Base-by-base conservation (phyloP, 1,140 invertebrate genomes). In the Cyphomyrmex costatus region DNA sequence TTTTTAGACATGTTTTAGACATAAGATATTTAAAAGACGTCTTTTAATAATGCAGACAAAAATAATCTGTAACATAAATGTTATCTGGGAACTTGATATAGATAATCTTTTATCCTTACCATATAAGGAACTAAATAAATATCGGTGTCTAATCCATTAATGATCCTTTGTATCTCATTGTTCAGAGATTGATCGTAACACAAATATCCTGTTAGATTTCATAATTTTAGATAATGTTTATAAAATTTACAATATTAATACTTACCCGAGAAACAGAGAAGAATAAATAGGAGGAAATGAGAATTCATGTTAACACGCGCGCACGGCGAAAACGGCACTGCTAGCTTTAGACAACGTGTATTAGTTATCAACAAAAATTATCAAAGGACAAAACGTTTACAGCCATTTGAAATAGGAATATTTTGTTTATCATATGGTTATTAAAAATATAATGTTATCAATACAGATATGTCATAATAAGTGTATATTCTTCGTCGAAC, bases 41-140 rank as follows among this genome's bases (percentile, higher is more conserved):
- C n/a, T n/a, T n/a, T n/a, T n/a, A n/a, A n/a, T n/a, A n/a, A n/a
- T n/a, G n/a, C n/a, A n/a, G n/a, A n/a, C n/a, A n/a, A n/a, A n/a
- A n/a, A n/a, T n/a, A n/a, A n/a, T n/a, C n/a, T n/a, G n/a, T n/a
- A n/a, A n/a, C n/a, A n/a, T n/a, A n/a, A n/a, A n/a, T n/a, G n/a
- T n/a, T n/a, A n/a, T n/a, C n/a, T n/a, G n/a, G n/a, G n/a, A n/a
- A n/a, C 83, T 56, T 73, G 12, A 73, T 53, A 84, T 12, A 56
- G 24, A 58, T 36, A 91, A 80, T 91, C 10, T 42, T 42, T 42
- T 8, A 83, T 84, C 88, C 36, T 92, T 91, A 93, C 93, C 88
- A 93, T 92, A 66, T 92, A 95, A 56, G 94, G 93, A 24, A 92
- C 91, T 33, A 91, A 61, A 61, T 91, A 76, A 30, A 95, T 94